phyloP scores from a whole-genome alignment of 64 coral and sea anemone species.

The Porites lutea region DNA sequence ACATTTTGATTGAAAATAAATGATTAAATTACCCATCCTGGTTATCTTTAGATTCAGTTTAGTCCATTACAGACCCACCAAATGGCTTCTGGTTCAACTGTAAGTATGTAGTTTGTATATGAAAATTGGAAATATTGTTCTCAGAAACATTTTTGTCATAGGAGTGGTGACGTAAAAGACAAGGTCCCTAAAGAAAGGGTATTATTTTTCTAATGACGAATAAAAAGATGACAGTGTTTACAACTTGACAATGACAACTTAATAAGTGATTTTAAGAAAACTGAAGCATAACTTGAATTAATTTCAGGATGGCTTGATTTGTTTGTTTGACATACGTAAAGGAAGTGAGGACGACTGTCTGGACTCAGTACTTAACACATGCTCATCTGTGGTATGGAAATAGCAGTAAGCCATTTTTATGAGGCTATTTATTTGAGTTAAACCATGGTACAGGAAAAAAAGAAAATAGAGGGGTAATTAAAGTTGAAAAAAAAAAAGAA shows the following conservation, averaged over 20 bases:
- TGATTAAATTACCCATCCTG: neutral
- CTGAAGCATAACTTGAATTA: neutral
- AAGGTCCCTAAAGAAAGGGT: no score
- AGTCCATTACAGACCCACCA: slow-evolving; percentile 68
- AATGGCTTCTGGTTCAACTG: slow-evolving; percentile 86
- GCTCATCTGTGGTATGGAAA: slow-evolving; percentile 85
- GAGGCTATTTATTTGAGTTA: neutral
- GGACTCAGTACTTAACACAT: slow-evolving; percentile 79
- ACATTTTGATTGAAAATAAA: neutral
- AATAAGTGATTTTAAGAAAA: neutral
- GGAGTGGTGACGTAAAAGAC: no score
- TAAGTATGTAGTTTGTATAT: slow-evolving; percentile 55
- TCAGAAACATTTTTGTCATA: neutral
- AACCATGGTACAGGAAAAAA: neutral
- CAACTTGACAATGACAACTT: no score
- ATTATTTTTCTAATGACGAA: no score
- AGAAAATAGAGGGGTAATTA: neutral
- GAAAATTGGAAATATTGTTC: neutral
- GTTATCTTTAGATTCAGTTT: slow-evolving; percentile 68
- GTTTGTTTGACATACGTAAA: slow-evolving; percentile 78
- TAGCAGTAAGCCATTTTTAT: neutral
- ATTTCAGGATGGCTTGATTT: slow-evolving; percentile 89
- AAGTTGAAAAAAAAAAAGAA: no score
- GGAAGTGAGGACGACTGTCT: slow-evolving; percentile 81
- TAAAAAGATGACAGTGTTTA: no score